Evolutionary conservation across 2,113 vertebrate genomes (phyloP), one percentile per base, ranked within the genome.

Genomic region (Mormyrus lacerda): DNA sequence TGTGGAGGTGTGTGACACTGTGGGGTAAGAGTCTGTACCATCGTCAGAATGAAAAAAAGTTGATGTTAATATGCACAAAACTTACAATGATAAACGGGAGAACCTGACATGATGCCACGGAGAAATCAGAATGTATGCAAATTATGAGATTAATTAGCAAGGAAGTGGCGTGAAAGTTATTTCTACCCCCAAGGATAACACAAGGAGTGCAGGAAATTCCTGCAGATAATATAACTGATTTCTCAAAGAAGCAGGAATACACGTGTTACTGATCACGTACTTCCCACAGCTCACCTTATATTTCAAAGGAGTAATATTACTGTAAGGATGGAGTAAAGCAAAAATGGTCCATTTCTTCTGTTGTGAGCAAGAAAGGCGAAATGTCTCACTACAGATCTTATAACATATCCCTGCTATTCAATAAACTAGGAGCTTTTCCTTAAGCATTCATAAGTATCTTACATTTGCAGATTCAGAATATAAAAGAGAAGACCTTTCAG

Each of bases 131-230:
- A 91, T 90, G 91, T 90, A 93, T 92, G 91, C 91, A 92, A 92
- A 92, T 92, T 89, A 73, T 55, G 55, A 85, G 87, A 90, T 91
- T 91, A 92, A 93, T 93, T 92, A 91, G 90, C 88, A 89, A 91
- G 39, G 82, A 79, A 90, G 48, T 90, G 76, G 79, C n/a, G 76
- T 85, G 79, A 58, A 89, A 42, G 24, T 85, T 88, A 84, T 51
- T 85, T 88, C 42, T n/a, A 44, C 31, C 35, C n/a, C 88, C 69
- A 51, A 21, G 8, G 50, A 39, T 55, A 55, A 53, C 88, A 88
- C 89, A 89, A 44, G 31, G 45, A 31, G 65, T 17, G 2, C 17
- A 17, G 42, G 15, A 42, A 44, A 21, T 47, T 35, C 82, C n/a
- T 61, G 50, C 10, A 39, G 73, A 79, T 39, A 42, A 42, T 79